A percentile compares a stretch with the other conserved stretches of the same genome.
These are phyloP conservation scores for Sinocyclocheilus maitianheensis DNA, from an alignment of 2,113 vertebrate genomes.

Conservation along the genomic window DNA sequence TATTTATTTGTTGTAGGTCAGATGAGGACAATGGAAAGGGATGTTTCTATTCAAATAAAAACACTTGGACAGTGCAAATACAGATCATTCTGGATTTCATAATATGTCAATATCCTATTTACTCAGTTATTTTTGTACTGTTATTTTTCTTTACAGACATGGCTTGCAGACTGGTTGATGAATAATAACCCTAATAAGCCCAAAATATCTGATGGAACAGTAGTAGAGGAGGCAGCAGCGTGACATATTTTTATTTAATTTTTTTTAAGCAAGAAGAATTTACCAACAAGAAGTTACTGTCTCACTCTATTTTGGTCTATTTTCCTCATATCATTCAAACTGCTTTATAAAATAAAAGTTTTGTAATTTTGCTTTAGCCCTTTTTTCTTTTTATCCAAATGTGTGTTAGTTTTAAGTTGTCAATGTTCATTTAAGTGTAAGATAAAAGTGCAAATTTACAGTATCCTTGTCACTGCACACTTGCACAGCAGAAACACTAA, in stretches of 20 bases:
- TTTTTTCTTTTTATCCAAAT: background rate
- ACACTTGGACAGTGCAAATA: background rate
- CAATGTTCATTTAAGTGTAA: background rate
- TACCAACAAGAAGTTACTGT: background rate
- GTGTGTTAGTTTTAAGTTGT: background rate
- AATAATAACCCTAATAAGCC: slow-evolving; percentile 89
- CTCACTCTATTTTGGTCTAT: background rate
- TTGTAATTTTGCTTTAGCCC: background rate
- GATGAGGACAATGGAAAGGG: background rate
- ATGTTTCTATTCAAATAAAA: background rate
- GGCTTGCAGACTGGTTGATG: slow-evolving; percentile 93
- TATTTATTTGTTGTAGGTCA: background rate
- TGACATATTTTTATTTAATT: background rate
- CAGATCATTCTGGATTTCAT: too few species aligned
- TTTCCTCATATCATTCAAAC: background rate
- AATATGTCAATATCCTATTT: background rate
- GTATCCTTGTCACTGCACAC: background rate
- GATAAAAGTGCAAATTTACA: background rate
- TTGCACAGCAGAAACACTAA: background rate
- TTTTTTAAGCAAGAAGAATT: background rate
- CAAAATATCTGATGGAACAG: slow-evolving; percentile 62
- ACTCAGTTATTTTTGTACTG: background rate
- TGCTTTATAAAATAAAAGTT: background rate
- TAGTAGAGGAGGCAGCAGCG: slow-evolving; percentile 57
- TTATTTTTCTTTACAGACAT: slow-evolving; percentile 73